A percentile compares a stretch with the other conserved stretches of the same genome.
These are phyloP conservation scores for Leucopsar rothschildi DNA, from an alignment of 2,113 vertebrate genomes.

Conservation along the genomic window DNA sequence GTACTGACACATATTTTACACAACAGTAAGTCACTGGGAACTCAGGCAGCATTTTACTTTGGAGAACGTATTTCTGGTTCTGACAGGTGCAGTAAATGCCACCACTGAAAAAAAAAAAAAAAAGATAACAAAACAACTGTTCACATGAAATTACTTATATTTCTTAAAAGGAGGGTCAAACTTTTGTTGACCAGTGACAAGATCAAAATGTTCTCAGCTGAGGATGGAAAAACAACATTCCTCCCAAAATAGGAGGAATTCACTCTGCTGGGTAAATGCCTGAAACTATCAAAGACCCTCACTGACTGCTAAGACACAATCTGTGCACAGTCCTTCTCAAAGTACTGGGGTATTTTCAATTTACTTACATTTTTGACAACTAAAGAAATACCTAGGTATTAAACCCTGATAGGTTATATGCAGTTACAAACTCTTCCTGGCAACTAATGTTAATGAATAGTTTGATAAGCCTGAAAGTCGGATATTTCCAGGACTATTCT, in stretches of 20 bases:
- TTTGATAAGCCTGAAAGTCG: neutral
- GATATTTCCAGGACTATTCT: neutral
- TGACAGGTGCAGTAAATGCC: neutral
- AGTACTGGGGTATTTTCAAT: neutral
- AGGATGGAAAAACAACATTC: constrained; percentile 24
- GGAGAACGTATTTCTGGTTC: neutral
- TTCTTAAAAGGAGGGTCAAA: neutral
- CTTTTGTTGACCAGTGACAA: neutral
- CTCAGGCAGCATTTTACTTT: neutral
- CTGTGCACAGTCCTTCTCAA: neutral
- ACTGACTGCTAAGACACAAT: neutral
- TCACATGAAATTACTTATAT: neutral
- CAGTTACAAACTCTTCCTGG: neutral
- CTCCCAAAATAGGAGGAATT: constrained; percentile 19
- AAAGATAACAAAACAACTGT: neutral
- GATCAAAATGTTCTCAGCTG: constrained; percentile 26
- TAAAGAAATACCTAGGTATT: neutral
- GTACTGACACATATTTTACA: neutral
- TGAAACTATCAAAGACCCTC: neutral
- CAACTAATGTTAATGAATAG: neutral
- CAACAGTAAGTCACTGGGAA: neutral
- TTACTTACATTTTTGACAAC: neutral
- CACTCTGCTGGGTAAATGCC: neutral
- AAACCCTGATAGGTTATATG: neutral
- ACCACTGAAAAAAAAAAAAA: neutral